Percentiles rank a stretch among this genome's conserved stretches.
Evolutionary conservation across 30 jellyfish, hydroid and myxozoan genomes (phyloP).

Genomic region (Phacellophora camtschatica): DNA sequence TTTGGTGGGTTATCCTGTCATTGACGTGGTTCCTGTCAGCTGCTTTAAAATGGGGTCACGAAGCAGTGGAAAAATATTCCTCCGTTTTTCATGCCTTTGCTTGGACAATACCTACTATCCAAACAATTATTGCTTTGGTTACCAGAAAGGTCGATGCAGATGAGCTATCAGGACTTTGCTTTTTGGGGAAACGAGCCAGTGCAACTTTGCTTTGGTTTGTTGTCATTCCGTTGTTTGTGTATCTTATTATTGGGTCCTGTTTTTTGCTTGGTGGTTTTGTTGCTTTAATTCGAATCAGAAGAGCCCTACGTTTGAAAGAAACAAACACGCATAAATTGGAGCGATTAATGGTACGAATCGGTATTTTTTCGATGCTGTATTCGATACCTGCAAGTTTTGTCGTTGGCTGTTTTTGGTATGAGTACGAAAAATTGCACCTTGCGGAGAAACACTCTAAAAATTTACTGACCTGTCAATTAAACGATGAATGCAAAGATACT

Average conservation of each 20-base stretch:
- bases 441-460: constrained; percentile 52
- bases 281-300: constrained; percentile 75
- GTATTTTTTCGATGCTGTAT: constrained; percentile 80
- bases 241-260: constrained; percentile 69
- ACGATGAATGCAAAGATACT: constrained; percentile 45
- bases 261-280: constrained; percentile 78
- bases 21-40: constrained; percentile 94
- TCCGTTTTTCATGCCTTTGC: constrained; percentile 87
- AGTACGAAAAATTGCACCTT: constrained; percentile 42
- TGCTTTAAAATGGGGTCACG: constrained; percentile 94
- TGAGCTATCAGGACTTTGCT: constrained; percentile 87
- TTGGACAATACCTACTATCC: constrained; percentile 90
- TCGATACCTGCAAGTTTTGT: constrained; percentile 92
- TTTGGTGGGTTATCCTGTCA: constrained; percentile 92
- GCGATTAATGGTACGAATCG: constrained; percentile 84
- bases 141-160: constrained; percentile 90
- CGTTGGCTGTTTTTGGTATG: constrained; percentile 88
- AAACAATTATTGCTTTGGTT: constrained; percentile 83
- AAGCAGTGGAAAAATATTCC: constrained; percentile 90
- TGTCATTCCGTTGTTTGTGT: constrained; percentile 69
- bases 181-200: constrained; percentile 69
- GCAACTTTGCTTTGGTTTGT: constrained; percentile 70
- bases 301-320: constrained; percentile 68
- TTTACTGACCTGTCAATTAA: constrained; percentile 39
- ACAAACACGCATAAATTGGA: constrained; percentile 81